Conservation (phyloP, 2,888 invertebrate species). For the Mechanitis mazaeus region DNA sequence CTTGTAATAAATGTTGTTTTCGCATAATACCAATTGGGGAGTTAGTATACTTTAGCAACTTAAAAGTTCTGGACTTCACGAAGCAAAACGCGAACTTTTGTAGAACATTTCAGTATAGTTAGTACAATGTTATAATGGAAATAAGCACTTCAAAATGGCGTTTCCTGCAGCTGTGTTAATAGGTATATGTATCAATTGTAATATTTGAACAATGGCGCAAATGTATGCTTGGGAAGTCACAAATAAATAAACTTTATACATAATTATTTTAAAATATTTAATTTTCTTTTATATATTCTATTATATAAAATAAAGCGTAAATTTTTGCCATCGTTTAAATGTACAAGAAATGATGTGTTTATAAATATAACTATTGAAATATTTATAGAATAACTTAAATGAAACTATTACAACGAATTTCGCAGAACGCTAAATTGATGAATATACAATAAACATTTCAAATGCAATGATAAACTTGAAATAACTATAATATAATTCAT, state of each 20-base stretch:
- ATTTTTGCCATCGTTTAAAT: no score
- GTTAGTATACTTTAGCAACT: constrained; percentile 63
- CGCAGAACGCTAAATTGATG: not conserved
- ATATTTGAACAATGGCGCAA: constrained; percentile 7
- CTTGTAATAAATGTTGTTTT: constrained; percentile 76
- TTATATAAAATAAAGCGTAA: not conserved
- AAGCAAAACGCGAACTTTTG: constrained; percentile 78
- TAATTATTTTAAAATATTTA: no score
- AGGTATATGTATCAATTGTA: constrained; percentile 55
- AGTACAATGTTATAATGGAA: constrained; percentile 78
- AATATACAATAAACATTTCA: constrained; percentile 8
- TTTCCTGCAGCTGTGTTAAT: constrained; percentile 66
- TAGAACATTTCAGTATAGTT: constrained; percentile 78
- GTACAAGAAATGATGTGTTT: not conserved
- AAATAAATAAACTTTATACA: no score
- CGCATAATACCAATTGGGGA: constrained; percentile 69
- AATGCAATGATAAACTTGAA: constrained; percentile 22
- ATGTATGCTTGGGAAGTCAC: no score
- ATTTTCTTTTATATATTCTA: not conserved
- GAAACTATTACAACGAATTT: no score
- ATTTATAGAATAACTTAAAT: not conserved
- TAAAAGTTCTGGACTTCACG: constrained; percentile 75
- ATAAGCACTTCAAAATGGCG: constrained; percentile 77
- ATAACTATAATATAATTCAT: constrained; percentile 39
- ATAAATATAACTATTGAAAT: not conserved